phyloP scores from a whole-genome alignment of 1,140 invertebrate genomes.

The Cotesia chilonis region DNA sequence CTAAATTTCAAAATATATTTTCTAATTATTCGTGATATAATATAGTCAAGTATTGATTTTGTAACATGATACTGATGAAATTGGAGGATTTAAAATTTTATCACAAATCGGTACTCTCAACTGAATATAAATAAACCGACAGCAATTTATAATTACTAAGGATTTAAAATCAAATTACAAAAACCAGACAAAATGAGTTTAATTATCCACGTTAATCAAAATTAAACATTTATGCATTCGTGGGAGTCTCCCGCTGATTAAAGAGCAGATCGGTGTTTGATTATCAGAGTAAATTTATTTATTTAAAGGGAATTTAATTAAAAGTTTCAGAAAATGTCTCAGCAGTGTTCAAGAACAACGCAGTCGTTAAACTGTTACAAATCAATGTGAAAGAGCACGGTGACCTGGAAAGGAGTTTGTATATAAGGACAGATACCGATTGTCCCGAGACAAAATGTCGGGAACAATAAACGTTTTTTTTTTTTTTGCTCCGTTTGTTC shows the following conservation, averaged over 20 bases:
- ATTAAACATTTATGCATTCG: background rate
- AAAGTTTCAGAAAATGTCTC: background rate
- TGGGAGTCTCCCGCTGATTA: background rate
- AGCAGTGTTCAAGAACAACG: background rate
- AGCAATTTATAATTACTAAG: too few species aligned
- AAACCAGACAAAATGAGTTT: too few species aligned
- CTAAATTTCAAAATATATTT: too few species aligned
- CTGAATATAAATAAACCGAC: too few species aligned
- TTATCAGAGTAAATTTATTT: background rate
- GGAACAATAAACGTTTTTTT: slow-evolving; percentile 20
- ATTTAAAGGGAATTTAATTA: background rate
- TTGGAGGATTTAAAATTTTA: too few species aligned
- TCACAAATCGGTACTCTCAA: too few species aligned
- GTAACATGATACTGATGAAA: too few species aligned
- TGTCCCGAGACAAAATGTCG: slow-evolving; percentile 11
- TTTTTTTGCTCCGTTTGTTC: slow-evolving; percentile 7
- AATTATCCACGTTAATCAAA: too few species aligned
- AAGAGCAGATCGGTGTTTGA: background rate
- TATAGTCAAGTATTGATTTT: too few species aligned
- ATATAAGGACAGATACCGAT: slow-evolving; percentile 10
- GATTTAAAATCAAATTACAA: too few species aligned
- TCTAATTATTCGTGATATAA: too few species aligned
- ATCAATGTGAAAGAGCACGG: slow-evolving; percentile 18
- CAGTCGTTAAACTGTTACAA: background rate
- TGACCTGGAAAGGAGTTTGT: slow-evolving; percentile 23